Evolutionary conservation across 2,797 vertebrate species (phyloP), one percentile per base, ranked within the genome.

Genomic region (Eurystomus glaucurus): DNA sequence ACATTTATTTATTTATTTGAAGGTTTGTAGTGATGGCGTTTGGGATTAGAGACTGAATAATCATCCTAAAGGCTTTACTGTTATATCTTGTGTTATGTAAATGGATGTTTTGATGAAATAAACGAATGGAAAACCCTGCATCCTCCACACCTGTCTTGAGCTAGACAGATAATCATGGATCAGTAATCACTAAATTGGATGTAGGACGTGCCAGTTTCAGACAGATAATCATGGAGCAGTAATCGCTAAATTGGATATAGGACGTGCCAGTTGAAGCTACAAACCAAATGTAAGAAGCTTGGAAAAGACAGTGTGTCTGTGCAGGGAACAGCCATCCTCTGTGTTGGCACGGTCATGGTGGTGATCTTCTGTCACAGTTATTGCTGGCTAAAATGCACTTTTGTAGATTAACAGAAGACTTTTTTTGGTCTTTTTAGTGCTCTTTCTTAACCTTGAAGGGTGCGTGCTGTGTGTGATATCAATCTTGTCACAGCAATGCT

Each of bases 31-130:
- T 39, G 33, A 17, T 66, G 68, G 15, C 57, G 31, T 71, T 77
- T 85, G 43, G 65, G 65, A 69, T 93, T 80, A 62, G 29, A 71
- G 62, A 39, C 26, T 20, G n/a, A 68, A 79, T 76, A 71, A 66
- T 82, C 28, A 77, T 75, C 62, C 61, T 79, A 52, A 75, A 66
- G 62, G 48, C 11, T 92, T 70, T 77, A 29, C 54, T 33, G 39
- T 79, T 70, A 14, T 11, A 62, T 46, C 37, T 65, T 16, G 22
- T 20, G 29, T 83, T 76, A 76, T 1, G 3, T 79, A 48, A 72
- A 41, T 0, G 4, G 51, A 29, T 57, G 26, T 51, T 80, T 71
- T 60, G 68, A 51, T 69, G 61, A 85, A 84, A 50, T 26, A 57
- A 92, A 61, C 37, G 39, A 25, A 55, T 55, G 77, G 51, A 65